phyloP scores from a whole-genome alignment of 2,113 vertebrate species.

The Malurus elegans region DNA sequence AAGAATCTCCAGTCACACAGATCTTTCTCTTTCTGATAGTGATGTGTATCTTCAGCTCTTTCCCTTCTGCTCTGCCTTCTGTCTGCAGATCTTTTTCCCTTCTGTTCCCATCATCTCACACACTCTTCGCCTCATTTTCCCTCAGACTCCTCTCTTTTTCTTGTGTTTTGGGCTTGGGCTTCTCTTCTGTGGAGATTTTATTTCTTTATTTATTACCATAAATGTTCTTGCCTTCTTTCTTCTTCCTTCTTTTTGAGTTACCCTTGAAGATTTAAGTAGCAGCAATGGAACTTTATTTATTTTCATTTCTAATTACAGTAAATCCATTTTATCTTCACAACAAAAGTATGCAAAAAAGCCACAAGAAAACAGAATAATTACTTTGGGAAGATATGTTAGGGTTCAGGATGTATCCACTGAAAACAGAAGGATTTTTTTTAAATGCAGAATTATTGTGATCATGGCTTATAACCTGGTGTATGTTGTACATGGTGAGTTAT shows the following conservation, averaged over 20 bases:
- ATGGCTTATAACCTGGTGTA: not conserved
- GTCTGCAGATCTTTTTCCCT: not conserved
- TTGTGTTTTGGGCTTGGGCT: not conserved
- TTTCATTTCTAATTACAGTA: not conserved
- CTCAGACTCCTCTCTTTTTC: not conserved
- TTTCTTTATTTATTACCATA: not conserved
- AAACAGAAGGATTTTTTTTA: not conserved
- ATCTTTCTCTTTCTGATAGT: not conserved
- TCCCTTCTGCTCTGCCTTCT: slow-evolving; percentile 8
- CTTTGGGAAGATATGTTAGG: not conserved
- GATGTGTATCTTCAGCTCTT: not conserved
- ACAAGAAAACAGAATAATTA: not conserved
- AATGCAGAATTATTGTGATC: not conserved
- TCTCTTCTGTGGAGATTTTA: not conserved
- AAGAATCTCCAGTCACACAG: not conserved
- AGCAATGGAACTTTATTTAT: not conserved
- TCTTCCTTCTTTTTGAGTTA: not conserved
- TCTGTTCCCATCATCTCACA: not conserved
- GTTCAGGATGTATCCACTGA: not conserved
- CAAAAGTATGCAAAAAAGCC: not conserved
- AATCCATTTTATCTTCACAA: not conserved
- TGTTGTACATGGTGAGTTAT: not conserved
- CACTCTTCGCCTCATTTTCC: not conserved
- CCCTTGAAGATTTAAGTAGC: not conserved
- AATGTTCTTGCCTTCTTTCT: not conserved